Evolutionary conservation across 2,888 invertebrate genomes (phyloP).

Genomic region (Cephus pulcher): DNA sequence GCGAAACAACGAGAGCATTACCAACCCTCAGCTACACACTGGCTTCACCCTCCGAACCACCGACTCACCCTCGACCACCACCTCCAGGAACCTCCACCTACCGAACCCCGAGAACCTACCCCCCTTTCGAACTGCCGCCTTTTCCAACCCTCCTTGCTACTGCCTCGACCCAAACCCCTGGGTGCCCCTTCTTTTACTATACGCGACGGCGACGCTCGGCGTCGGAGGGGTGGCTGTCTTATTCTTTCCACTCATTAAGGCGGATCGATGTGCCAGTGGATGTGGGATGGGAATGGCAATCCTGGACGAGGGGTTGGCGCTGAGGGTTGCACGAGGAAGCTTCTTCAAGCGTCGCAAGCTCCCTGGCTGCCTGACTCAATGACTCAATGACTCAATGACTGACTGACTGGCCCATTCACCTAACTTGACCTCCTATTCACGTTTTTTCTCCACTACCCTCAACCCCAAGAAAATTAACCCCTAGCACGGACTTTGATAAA

Average conservation of each 20-base stretch:
- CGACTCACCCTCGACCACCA: constrained; percentile 38
- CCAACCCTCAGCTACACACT: constrained; percentile 41
- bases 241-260: constrained; percentile 67
- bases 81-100: constrained; percentile 15
- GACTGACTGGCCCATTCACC: background rate
- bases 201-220: constrained; percentile 41
- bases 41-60: constrained; percentile 4
- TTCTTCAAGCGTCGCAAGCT: background rate
- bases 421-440: background rate
- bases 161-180: constrained; percentile 18
- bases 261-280: constrained; percentile 65
- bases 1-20: constrained; percentile 63
- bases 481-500: too few species aligned
- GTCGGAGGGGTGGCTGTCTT: constrained; percentile 58
- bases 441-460: too few species aligned
- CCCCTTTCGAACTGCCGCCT: constrained; percentile 28
- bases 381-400: background rate
- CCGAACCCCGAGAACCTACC: constrained; percentile 9
- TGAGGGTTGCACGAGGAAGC: constrained; percentile 2
- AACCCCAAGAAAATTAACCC: too few species aligned
- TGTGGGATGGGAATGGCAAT: constrained; percentile 36
- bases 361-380: background rate
- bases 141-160: constrained; percentile 25
- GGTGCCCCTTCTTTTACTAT: constrained; percentile 53
- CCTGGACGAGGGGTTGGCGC: constrained; percentile 10